Evolutionary conservation across 2,888 invertebrate species (phyloP).

Genomic region (Ophonus ardosiacus): DNA sequence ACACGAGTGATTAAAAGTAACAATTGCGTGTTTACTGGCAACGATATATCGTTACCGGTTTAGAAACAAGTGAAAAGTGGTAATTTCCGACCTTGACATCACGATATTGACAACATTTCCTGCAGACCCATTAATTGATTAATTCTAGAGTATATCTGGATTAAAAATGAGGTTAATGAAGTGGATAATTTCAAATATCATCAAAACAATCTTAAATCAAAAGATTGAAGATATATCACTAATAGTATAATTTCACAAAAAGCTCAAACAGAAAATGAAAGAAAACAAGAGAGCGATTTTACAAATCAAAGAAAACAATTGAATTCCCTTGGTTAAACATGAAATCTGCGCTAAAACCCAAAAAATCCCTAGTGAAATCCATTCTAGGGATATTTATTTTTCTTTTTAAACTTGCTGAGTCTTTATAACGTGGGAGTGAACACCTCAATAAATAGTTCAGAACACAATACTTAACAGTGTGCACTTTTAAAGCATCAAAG

Average conservation of each 20-base stretch:
- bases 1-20: slow-evolving; percentile 12
- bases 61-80: slow-evolving; percentile 29
- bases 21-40: slow-evolving; percentile 23
- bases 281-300: neutral
- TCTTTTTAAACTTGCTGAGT: neutral
- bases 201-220: neutral
- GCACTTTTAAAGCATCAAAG: slow-evolving; percentile 18
- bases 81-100: slow-evolving; percentile 52
- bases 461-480: slow-evolving; percentile 31
- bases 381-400: slow-evolving; percentile 20
- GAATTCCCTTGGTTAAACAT: slow-evolving; percentile 12
- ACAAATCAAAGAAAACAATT: slow-evolving; percentile 17
- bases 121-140: slow-evolving; percentile 44
- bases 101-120: slow-evolving; percentile 51
- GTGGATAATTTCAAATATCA: neutral
- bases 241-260: neutral
- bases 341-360: slow-evolving; percentile 7
- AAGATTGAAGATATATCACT: neutral
- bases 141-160: slow-evolving; percentile 12
- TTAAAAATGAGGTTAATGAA: slow-evolving; percentile 34
- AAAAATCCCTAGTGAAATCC: neutral
- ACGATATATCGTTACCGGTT: slow-evolving; percentile 30
- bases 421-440: neutral
- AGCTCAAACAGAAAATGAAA: neutral
- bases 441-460: slow-evolving; percentile 8